Conservation (phyloP, 2,113 vertebrate genomes). For the Pithys albifrons region DNA sequence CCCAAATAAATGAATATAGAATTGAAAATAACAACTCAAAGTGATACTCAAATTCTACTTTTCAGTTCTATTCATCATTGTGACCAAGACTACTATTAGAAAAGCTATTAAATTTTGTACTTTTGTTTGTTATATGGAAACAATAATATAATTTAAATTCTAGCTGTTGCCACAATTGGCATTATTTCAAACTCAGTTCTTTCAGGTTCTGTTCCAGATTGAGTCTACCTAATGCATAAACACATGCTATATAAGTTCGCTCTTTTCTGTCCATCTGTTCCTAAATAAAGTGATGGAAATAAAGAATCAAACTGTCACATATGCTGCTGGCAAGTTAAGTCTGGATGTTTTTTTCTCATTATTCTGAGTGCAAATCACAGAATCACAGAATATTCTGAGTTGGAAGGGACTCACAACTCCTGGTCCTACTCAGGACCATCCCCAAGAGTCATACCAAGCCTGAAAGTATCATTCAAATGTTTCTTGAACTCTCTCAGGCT, state of each 20-base stretch:
- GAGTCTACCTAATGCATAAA: background rate
- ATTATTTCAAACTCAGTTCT: background rate
- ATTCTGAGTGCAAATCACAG: background rate
- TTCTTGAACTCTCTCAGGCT: background rate
- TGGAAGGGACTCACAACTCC: background rate
- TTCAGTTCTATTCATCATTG: background rate
- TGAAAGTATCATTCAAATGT: background rate
- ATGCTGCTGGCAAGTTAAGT: background rate
- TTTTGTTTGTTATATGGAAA: background rate
- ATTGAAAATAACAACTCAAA: background rate
- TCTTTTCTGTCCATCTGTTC: background rate
- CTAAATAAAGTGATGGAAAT: background rate
- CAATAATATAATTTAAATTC: background rate
- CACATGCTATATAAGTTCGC: background rate
- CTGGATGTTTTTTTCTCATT: rapidly evolving
- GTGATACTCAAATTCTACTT: background rate
- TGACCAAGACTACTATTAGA: background rate
- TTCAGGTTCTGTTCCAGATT: background rate
- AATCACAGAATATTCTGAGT: background rate
- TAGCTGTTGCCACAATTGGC: background rate
- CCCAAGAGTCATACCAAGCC: background rate
- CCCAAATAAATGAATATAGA: background rate
- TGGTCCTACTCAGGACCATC: background rate
- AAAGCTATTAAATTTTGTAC: background rate
- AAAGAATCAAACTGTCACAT: background rate